Percentiles rank a stretch among this genome's conserved stretches.
Conservation (phyloP, 2,888 invertebrate species). For the Papilio gigon region DNA sequence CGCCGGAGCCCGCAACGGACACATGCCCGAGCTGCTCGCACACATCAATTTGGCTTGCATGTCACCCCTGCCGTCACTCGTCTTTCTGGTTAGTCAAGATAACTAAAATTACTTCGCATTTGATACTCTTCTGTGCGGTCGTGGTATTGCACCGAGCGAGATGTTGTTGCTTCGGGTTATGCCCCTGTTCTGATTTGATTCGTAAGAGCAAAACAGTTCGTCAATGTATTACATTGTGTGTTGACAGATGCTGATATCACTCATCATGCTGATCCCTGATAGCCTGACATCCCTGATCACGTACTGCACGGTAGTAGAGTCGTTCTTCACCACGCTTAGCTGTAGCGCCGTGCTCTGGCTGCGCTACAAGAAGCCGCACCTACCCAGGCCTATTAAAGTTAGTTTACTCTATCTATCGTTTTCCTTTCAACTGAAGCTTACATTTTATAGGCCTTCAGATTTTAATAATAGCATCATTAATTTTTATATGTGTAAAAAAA, state of each 20-base stretch:
- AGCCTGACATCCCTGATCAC: conserved; percentile 94
- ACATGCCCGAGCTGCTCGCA: conserved; percentile 91
- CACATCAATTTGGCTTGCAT: conserved; percentile 89
- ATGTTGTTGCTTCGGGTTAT: background rate
- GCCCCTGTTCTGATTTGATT: too few species aligned
- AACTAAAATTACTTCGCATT: too few species aligned
- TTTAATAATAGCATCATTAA: too few species aligned
- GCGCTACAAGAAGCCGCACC: conserved; percentile 89
- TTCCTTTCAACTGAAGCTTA: conserved; percentile 17
- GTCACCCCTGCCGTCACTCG: conserved; percentile 91
- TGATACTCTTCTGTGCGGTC: too few species aligned
- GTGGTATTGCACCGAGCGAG: background rate
- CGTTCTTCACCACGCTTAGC: conserved; percentile 94
- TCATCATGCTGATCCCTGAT: conserved; percentile 91
- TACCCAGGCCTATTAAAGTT: conserved; percentile 91
- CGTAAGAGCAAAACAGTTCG: too few species aligned
- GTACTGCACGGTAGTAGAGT: conserved; percentile 95
- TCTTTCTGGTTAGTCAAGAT: conserved; percentile 90
- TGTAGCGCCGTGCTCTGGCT: conserved; percentile 93
- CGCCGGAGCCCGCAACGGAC: conserved; percentile 94
- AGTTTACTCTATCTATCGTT: conserved; percentile 17
- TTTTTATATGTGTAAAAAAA: too few species aligned
- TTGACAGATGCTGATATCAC: conserved; percentile 88
- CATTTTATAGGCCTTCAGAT: too few species aligned
- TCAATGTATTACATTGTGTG: background rate